Evolutionary conservation across 2,888 invertebrate species (phyloP), one percentile per base, ranked within the genome.

Genomic region (Acleris literana): DNA sequence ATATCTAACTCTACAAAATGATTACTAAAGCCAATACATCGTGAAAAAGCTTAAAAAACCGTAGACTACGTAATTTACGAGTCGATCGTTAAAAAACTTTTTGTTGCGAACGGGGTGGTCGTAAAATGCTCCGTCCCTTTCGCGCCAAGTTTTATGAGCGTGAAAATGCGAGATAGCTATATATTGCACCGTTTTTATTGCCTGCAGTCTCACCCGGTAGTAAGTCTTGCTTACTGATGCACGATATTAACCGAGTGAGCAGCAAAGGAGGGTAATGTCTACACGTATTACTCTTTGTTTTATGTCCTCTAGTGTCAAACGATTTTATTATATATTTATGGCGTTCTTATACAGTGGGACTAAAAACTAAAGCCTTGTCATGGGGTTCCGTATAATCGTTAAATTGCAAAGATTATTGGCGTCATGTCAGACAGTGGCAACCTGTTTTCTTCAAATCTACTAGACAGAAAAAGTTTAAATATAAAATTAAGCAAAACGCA

Each of bases 31-130:
- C 63, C 59, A 48, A 59, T 64, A 33, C 57, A 20, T 29, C 51
- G 51, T 22, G 59, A 57, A 63, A 44, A 53, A 59, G 18, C 49
- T 48, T 48, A 22, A 61, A 55, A 44, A 57, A 59, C 53, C 39
- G 43, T 80, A 86, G 84, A 84, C 84, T 85, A 81, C 85, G 85
- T 81, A 88, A 88, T 91, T 90, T 91, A 91, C 89, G 90, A 89
- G 85, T 84, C 79, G 85, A 65, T 84, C 80, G 77, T 87, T 84
- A 85, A 86, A 90, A 91, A 91, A 90, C 81, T 89, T 90, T 92
- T 91, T 91, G 90, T 89, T 85, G 85, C 85, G 85, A 86, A 88
- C 79, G 84, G 78, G 75, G 75, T 77, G 70, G 81, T 83, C 80
- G 86, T 90, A 90, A 91, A 91, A 83, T 76, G 71, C 69, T 76